phyloP scores from a whole-genome alignment of 2,113 vertebrate species.

The Pollimyrus isidori region DNA sequence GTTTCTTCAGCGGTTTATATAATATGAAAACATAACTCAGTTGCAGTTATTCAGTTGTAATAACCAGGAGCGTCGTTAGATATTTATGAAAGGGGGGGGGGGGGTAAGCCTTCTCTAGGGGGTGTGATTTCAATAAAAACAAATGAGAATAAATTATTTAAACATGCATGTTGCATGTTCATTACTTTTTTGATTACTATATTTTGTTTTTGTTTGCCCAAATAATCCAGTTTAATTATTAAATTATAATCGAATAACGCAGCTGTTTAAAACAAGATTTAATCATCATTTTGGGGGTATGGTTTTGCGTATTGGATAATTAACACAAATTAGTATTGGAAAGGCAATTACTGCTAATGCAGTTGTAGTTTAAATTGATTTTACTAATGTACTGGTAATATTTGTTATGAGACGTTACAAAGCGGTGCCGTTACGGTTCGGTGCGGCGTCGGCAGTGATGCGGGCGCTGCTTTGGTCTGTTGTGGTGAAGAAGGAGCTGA shows the following conservation, averaged over 20 bases:
- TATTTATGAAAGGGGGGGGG: neutral
- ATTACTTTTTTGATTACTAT: neutral
- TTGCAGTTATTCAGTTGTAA: neutral
- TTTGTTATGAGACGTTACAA: neutral
- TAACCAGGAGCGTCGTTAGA: neutral
- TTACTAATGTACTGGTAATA: neutral
- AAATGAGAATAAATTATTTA: neutral
- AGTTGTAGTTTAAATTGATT: neutral
- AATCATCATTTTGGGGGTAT: neutral
- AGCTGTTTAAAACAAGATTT: neutral
- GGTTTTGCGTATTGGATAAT: neutral
- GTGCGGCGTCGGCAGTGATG: too few species aligned
- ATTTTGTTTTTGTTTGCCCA: neutral
- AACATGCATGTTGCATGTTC: neutral
- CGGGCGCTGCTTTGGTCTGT: too few species aligned
- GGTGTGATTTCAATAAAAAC: neutral
- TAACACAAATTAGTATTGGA: neutral
- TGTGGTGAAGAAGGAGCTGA: too few species aligned
- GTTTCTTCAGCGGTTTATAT: neutral
- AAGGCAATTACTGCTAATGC: neutral
- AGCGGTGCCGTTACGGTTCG: too few species aligned
- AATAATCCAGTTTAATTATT: neutral
- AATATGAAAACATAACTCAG: neutral
- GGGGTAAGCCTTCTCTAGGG: neutral
- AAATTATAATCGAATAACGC: neutral